A percentile compares a stretch with the other conserved stretches of the same genome.
These are phyloP conservation scores for Chelonia mydas DNA, from an alignment of 2,797 vertebrate genomes.

Conservation along the genomic window DNA sequence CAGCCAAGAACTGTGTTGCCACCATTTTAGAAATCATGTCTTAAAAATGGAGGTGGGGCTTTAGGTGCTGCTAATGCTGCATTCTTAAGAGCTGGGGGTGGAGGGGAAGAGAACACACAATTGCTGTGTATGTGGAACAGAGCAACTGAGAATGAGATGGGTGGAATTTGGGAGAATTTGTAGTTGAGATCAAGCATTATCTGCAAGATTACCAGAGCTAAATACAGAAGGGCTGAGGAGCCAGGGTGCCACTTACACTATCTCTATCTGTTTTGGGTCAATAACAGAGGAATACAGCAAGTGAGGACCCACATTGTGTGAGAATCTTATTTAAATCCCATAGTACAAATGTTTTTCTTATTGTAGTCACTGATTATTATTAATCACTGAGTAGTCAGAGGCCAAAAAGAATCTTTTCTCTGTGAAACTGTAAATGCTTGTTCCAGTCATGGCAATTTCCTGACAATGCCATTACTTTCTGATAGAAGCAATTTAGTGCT, in stretches of 20 bases:
- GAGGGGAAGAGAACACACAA: background rate
- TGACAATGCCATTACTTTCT: background rate
- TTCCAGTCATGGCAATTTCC: background rate
- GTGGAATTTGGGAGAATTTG: background rate
- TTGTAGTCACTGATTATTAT: background rate
- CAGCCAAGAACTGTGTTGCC: background rate
- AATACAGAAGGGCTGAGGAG: background rate
- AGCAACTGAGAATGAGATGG: background rate
- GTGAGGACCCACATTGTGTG: background rate
- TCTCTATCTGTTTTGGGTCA: no score
- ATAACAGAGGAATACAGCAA: background rate
- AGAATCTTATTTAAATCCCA: background rate
- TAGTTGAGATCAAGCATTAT: background rate
- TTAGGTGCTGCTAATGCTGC: background rate
- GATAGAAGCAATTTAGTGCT: background rate
- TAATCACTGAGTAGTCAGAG: background rate
- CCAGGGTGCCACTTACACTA: background rate
- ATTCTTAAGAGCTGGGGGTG: background rate
- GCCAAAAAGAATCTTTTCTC: background rate
- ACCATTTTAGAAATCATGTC: background rate
- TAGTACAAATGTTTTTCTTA: background rate
- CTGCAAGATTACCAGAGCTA: background rate
- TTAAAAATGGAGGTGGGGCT: background rate
- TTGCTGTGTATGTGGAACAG: background rate
- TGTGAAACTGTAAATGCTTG: background rate